Base-by-base conservation (phyloP, 2,888 invertebrate genomes). In the Ceraclea dissimilis region DNA sequence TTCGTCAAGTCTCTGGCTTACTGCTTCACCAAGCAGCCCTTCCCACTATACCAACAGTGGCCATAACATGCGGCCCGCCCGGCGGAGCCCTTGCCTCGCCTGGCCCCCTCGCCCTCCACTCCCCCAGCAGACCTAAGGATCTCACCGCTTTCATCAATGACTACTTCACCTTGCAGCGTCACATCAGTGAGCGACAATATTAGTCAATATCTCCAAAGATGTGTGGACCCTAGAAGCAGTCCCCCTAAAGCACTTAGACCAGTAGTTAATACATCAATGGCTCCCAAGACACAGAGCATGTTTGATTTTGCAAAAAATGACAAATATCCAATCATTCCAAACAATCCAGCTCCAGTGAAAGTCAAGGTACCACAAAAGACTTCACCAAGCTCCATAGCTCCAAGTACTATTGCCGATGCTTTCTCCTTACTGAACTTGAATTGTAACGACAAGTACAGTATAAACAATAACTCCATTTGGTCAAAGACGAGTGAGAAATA, bases 1-100 rank as follows among this genome's bases (percentile, higher is more conserved):
- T 96, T 96, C 79, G 93, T 95, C 65, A 94, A 94, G 79, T 90
- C 93, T 53, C 79, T 96, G 68, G 79, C 82, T 63, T 85, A 85
- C 73, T 90, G 90, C 79, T 92, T 87, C 81, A 83, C 87, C 67
- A 86, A 88, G 74, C 84, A 84, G 78, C 78, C 77, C 54, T 79
- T 78, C 69, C 81, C 82, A 74, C 77, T 85, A 64, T 79, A 78
- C 73, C 85, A 85, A 75, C 81, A 85, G 84, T 87, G 88, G 87
- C 90, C 90, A 86, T 91, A 90, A 90, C 90, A 85, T 81, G 78
- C 83, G 82, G 86, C 82, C 80, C 79, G 81, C 81, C 79, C 82
- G 81, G 82, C 81, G 73, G 70, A 71, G 69, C 72, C 74, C 68
- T 65, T 64, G 57, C 72, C 75, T 68, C 62, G 63, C 59, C 70